Percentiles rank a stretch among this genome's conserved stretches.
phyloP scores from a whole-genome alignment of 2,113 vertebrate species.

The Atractosteus spatula region DNA sequence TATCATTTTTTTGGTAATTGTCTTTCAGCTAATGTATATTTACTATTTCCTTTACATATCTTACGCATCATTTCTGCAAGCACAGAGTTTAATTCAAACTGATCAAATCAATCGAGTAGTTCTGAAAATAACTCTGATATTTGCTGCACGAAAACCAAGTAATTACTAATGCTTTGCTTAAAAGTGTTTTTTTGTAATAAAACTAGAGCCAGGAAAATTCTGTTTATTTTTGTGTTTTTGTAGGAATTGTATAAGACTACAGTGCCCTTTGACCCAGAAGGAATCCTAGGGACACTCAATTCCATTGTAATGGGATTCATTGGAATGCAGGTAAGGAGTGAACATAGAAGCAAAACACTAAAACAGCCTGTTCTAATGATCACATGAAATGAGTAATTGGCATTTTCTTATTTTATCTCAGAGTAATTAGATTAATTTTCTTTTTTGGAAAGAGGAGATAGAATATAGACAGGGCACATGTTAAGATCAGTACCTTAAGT shows the following conservation, averaged over 20 bases:
- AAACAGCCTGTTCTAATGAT: constrained; percentile 11
- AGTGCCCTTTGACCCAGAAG: constrained; percentile 72
- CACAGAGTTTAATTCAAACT: no score
- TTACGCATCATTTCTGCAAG: no score
- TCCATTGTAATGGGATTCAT: constrained; percentile 70
- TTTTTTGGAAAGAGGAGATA: neutral
- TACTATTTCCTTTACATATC: no score
- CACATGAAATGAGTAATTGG: neutral
- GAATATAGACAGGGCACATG: no score
- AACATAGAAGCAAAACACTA: constrained; percentile 5
- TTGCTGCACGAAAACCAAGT: no score
- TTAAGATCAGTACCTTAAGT: neutral
- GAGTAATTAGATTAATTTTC: neutral
- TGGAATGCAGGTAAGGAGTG: constrained; percentile 71
- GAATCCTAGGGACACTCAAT: constrained; percentile 67
- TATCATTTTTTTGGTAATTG: no score
- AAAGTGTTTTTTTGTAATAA: no score
- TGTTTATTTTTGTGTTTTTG: constrained; percentile 6
- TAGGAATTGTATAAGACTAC: constrained; percentile 66
- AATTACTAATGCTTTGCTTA: no score
- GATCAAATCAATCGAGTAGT: no score
- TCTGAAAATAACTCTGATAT: no score
- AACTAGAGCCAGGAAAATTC: neutral
- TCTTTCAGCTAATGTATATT: no score
- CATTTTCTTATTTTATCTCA: neutral